Evolutionary conservation across 2,888 invertebrate genomes (phyloP), one percentile per base, ranked within the genome.

Genomic region (Anarsia innoxiella): DNA sequence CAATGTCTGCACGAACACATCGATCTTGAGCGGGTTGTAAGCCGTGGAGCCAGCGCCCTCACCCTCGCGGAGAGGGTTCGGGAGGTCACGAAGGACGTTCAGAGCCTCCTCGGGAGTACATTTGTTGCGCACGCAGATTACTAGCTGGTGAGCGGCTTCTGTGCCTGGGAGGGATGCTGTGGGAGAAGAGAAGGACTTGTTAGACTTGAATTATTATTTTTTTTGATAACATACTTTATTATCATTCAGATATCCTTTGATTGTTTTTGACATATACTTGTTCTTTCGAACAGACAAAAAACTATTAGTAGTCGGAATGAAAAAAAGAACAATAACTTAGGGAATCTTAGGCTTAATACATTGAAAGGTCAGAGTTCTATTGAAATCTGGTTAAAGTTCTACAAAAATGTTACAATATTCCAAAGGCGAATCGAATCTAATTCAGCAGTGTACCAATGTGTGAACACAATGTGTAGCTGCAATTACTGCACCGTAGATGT

Each of bases 1-100:
- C 34, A 99, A 72, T 0, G 96, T 96, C 65, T 97, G 96, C n/a
- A 96, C 95, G 66, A 98, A 98, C 0, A 99, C 95, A 64, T 98
- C 97, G 35, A 99, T 97, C 82, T 97, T 96, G 34, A 97, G 77
- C 0, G 96, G 95, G 85, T 97, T 96, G 72, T 94, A 95, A 2
- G 91, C 88, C 32, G 90, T 89, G 31, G 91, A 89, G 38, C 89
- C 89, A 42, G 88, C 86, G 31, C 89, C 86, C 44, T 91, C 91
- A 23, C 92, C 92, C 46, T 93, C 93, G 14, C 91, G 90, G 13
- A 90, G 80, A 0, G 92, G 92, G 67, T 93, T 93, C 26, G 96
- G 96, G 26, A 97, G 83, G 43, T 96, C 95, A 45, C 95, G 93
- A 13, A 98, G 83, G 5, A 96, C 91, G 52, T 91, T 91, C 27